phyloP scores from a whole-genome alignment of 2,797 vertebrate species.

The Borostomias antarcticus region DNA sequence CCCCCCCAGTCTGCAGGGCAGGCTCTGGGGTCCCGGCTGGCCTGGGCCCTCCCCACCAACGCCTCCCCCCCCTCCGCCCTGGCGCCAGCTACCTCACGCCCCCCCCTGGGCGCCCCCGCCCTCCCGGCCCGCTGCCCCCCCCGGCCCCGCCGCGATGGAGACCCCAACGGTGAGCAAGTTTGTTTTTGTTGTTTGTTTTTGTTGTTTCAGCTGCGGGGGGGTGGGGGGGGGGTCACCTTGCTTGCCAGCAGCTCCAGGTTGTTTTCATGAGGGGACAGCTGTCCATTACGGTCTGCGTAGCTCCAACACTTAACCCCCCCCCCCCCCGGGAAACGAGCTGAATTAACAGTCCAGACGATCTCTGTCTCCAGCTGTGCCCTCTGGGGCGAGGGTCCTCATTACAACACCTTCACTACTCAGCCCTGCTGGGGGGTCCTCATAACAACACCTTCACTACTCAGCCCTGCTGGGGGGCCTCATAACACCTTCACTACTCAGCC shows the following conservation, averaged over 20 bases:
- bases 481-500: no score
- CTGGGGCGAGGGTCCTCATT: no score
- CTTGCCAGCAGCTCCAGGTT: neutral
- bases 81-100: slow-evolving; percentile 78
- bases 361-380: neutral
- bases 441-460: no score
- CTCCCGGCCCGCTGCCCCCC: slow-evolving; percentile 72
- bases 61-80: slow-evolving; percentile 78
- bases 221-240: neutral
- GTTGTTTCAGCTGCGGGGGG: neutral
- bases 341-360: neutral
- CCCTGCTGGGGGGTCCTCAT: no score
- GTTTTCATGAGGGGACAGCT: neutral
- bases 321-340: neutral
- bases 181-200: neutral
- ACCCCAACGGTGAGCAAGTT: slow-evolving; percentile 59
- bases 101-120: slow-evolving; percentile 68
- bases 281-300: neutral
- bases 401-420: no score
- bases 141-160: slow-evolving; percentile 84
- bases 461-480: no score
- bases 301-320: neutral
- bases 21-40: slow-evolving; percentile 87
- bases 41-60: slow-evolving; percentile 86
- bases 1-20: slow-evolving; percentile 76